These are phyloP conservation scores for Orthonychiurus folsomi DNA, from an alignment of 2,888 invertebrate species.

Conservation along the genomic window DNA sequence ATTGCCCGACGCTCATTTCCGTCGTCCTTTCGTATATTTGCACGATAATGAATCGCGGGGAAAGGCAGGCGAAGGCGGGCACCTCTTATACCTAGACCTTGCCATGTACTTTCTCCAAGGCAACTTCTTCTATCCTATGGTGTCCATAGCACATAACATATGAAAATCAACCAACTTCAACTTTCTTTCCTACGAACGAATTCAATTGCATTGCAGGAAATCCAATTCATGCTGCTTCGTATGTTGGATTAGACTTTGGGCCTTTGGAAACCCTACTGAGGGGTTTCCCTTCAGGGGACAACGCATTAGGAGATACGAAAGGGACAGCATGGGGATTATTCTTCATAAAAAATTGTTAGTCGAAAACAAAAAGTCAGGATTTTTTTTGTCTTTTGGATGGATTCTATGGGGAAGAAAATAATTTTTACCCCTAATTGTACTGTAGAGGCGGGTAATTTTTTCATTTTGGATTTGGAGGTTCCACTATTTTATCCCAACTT, in stretches of 20 bases:
- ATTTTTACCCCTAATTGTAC: too few relatives aligned
- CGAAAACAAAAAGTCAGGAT: too few relatives aligned
- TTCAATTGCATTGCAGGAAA: neutral
- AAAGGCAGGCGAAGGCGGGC: neutral
- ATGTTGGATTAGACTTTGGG: neutral
- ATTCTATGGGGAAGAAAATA: too few relatives aligned
- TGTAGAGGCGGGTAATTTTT: too few relatives aligned
- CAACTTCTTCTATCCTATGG: neutral
- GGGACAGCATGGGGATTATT: neutral
- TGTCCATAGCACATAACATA: neutral
- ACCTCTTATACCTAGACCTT: too few relatives aligned
- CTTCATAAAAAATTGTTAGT: too few relatives aligned
- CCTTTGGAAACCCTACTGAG: neutral
- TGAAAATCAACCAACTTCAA: neutral
- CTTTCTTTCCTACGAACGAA: neutral
- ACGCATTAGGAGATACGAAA: too few relatives aligned
- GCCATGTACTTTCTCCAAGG: too few relatives aligned
- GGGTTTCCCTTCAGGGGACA: too few relatives aligned
- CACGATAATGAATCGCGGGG: neutral
- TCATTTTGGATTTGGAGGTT: too few relatives aligned
- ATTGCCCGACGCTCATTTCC: neutral
- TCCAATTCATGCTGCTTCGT: neutral
- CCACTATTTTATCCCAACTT: too few relatives aligned
- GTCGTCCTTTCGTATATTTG: neutral
- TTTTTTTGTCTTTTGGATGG: too few relatives aligned